A percentile compares a stretch with the other conserved stretches of the same genome.
These are phyloP conservation scores for Drosophila rufa DNA, from an alignment of 1,140 invertebrate genomes.

Conservation along the genomic window DNA sequence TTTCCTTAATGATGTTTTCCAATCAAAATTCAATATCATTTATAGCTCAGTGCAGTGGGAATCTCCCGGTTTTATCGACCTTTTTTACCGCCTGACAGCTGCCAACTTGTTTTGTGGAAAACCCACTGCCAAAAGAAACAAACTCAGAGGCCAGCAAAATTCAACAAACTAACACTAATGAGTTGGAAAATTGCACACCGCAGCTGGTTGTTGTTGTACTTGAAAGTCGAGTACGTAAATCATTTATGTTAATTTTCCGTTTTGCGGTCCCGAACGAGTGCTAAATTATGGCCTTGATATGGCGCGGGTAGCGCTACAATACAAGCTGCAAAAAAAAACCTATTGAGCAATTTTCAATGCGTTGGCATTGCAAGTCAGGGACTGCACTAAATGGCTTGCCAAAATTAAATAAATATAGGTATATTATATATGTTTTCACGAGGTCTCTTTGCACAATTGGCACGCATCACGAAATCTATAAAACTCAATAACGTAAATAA, in stretches of 20 bases:
- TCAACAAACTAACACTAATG: constrained; percentile 59
- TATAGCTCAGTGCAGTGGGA: constrained; percentile 5
- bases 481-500: constrained; percentile 49
- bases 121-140: constrained; percentile 19
- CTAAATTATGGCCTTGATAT: constrained; percentile 68
- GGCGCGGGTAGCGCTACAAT: constrained; percentile 20
- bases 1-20: constrained; percentile 9
- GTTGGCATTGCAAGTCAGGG: constrained; percentile 71
- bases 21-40: constrained; percentile 12
- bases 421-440: constrained; percentile 10
- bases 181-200: constrained; percentile 73
- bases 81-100: constrained; percentile 27
- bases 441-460: constrained; percentile 60
- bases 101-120: constrained; percentile 44
- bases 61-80: constrained; percentile 21
- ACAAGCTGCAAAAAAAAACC: constrained; percentile 45
- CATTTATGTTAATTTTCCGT: constrained; percentile 63
- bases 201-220: constrained; percentile 39
- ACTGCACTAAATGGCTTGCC: constrained; percentile 64
- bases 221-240: constrained; percentile 69
- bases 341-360: constrained; percentile 61
- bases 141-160: constrained; percentile 29
- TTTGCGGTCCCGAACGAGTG: constrained; percentile 49
- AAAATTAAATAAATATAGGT: constrained; percentile 54
- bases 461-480: constrained; percentile 56